Conservation (phyloP, 2,797 vertebrate genomes). For the Anomalospiza imberbis region DNA sequence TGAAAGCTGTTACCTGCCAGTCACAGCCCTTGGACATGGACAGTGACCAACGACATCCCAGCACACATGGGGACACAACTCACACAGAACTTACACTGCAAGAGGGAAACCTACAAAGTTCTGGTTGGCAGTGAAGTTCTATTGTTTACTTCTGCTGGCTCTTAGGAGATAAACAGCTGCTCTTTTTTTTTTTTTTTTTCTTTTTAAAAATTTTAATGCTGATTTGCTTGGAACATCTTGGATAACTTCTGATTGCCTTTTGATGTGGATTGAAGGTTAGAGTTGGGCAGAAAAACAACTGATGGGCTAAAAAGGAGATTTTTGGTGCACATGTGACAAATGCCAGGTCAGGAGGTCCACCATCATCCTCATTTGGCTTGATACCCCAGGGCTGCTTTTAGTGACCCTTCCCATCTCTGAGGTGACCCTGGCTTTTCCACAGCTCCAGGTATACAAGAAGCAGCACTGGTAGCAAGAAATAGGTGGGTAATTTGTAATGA, state of each 20-base stretch:
- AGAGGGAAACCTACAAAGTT: neutral
- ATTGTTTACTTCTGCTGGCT: neutral
- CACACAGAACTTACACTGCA: neutral
- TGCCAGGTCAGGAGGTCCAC: neutral
- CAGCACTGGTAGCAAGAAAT: neutral
- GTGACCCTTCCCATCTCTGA: fast-evolving
- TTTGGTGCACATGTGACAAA: neutral
- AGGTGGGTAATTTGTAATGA: neutral
- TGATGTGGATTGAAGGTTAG: neutral
- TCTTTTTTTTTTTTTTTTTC: neutral
- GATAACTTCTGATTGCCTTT: neutral
- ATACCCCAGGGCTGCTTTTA: neutral
- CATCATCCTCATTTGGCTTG: neutral
- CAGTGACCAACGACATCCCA: neutral
- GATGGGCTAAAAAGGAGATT: neutral
- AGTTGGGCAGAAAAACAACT: neutral
- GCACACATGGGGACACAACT: fast-evolving
- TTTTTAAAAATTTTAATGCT: neutral
- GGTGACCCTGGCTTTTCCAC: neutral
- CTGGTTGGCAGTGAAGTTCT: neutral
- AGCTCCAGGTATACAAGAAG: neutral
- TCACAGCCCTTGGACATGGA: neutral
- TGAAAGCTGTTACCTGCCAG: neutral
- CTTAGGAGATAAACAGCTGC: neutral
- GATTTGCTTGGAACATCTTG: neutral